Base-by-base conservation (phyloP, 2,888 invertebrate species). In the Chelonus formosanus region DNA sequence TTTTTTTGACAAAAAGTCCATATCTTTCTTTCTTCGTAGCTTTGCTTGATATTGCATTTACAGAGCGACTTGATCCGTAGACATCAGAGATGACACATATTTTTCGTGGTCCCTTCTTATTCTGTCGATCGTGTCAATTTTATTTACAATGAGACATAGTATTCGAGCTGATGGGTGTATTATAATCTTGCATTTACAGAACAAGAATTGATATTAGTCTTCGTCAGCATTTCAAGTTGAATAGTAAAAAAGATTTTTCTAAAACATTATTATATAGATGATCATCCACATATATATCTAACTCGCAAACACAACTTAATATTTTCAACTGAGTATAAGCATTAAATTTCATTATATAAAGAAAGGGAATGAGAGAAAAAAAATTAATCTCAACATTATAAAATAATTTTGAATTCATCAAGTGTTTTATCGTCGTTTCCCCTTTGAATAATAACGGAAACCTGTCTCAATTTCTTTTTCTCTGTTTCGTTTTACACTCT, bases 401-500 rank as follows among this genome's bases (percentile, higher is more conserved):
- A 47, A 45, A 35, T 35, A 40, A 58, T 52, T 52, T 52, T 32
- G 34, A 52, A 52, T 52, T 52, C 52, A 52, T 52, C 52, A 34
- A 32, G 52, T 52, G 52, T 48, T 47, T 47, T 47, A 48, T 58
- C 58, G 40, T 40, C 40, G 34, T 48, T 35, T n/a, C 47, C 58
- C 34, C 6, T 10, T 10, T 34, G 47, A 58, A 48, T 47, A 58
- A 58, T 48, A 54, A 54, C 56, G 31, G 54, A 62, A 48, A 56
- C 61, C 62, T 58, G 56, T 53, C 32, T 54, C 56, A 40, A 47
- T 48, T 10, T 56, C 54, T 55, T 56, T 63, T 55, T 44, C 55
- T 45, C 47, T 47, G 10, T 44, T 63, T 55, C 35, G 31, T 31
- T 47, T 40, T 43, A 20, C 20, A 58, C 36, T 50, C 35, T 52